Evolutionary conservation across 2,888 invertebrate genomes (phyloP), one percentile per base, ranked within the genome.

Genomic region (Agrotis puta): DNA sequence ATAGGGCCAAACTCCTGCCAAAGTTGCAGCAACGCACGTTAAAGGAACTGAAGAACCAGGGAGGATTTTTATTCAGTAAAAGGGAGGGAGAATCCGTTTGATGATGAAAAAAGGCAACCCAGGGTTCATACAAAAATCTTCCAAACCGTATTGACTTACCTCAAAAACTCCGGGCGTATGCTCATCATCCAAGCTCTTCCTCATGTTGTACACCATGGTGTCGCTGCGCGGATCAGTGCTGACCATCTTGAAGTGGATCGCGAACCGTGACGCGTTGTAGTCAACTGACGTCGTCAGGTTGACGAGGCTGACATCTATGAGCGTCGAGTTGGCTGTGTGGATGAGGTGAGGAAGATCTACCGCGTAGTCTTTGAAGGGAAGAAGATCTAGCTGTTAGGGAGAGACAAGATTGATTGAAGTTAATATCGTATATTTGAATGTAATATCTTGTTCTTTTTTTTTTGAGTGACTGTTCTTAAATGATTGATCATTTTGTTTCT

Each of bases 161-260:
- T 97, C 96, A 88, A 98, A 98, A 61, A 98, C 97, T 0, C 98
- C 98, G 0, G 98, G 98, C n/a, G 97, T 97, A 82, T 97, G 97
- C 87, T 98, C 98, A 87, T 98, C 98, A 85, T 98, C 97, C 69
- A 98, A 88, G 70, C 97, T 97, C 89, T 96, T 96, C 77, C 96
- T 93, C 76, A 93, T 91, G 20, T 90, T 90, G 6, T 95, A 88
- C 11, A 82, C 86, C 92, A 97, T 94, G 2, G 90, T 88, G n/a
- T 92, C 90, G 2, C 82, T 43, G 9, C 9, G 82, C n/a, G 88
- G 70, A 72, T 96, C 97, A 0, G 93, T 93, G 79, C 96, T 96
- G 48, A 97, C 93, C 20, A 97, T 84, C 5, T 96, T 85, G 73
- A 97, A 84, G 81, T 97, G 97, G 1, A 97, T 82, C 13, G 97